Evolutionary conservation across 2,797 vertebrate genomes (phyloP), one percentile per base, ranked within the genome.

Genomic region (Loriculus beryllinus): DNA sequence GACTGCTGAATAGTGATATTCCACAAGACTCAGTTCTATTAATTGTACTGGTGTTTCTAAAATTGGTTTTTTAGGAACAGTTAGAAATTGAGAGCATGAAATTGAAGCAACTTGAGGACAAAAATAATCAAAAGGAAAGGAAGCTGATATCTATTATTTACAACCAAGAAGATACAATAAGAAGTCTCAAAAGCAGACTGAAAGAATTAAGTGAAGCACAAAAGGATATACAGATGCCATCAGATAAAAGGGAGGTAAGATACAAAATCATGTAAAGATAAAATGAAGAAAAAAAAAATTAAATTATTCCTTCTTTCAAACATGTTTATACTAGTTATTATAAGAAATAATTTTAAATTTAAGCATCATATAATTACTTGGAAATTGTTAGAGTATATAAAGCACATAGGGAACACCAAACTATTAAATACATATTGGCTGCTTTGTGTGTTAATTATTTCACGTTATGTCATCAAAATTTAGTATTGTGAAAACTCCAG

Each of bases 11-110:
- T 71, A 83, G 57, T 81, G 82, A 76, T 54, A 86, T 51, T 84
- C 43, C 51, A 54, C 79, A 69, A 59, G 48, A 49, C 52, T 90
- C 62, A 48, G 79, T 67, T 89, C 82, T 96, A 56, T 82, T 95
- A 95, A 94, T 82, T 88, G 56, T 94, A 60, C 48, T 86, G 59
- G 8, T 83, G 40, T 92, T 94, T 95, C 69, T 88, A 76, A 90
- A 95, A 93, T 90, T 95, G 82, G 93, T 82, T 95, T 96, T 96
- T 88, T 96, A 98, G 97, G 96, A 97, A 90, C 96, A 97, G 76
- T 94, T 97, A 79, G 92, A 96, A 90, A 95, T 59, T 47, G 95
- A 96, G 62, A 97, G 86, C 75, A 88, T 93, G 93, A 97, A 96
- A 92, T 60, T 97, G 85, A 97, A 96, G 82, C 94, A 97, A 95